Base-by-base conservation (phyloP, 2,797 vertebrate genomes). In the Lagocephalus sceleratus region DNA sequence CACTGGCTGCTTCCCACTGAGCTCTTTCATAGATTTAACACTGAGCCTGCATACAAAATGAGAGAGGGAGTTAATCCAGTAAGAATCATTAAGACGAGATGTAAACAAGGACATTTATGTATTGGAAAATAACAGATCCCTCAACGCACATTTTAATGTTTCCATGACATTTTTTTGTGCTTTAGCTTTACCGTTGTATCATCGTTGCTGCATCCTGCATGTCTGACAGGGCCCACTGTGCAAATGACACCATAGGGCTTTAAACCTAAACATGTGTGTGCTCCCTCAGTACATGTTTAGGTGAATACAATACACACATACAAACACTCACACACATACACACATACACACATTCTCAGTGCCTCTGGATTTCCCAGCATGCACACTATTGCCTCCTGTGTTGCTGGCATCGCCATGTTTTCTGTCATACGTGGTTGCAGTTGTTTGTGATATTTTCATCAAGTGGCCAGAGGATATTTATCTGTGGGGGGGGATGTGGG, bases 361-460 rank as follows among this genome's bases (percentile, higher is more conserved):
- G 69, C 73, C 73, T 77, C 71, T 76, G 56, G 62, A 79, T 82
- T 79, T 76, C 81, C 68, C 83, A 87, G 83, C 79, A 85, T 82
- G 75, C 69, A 63, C 56, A 44, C 65, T 16, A 23, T 23, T 63
- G 60, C 70, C 77, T 79, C 76, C 80, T 46, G 40, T 79, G 29
- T 52, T 23, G 62, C 45, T 71, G 54, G 71, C 82, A 63, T 81
- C 75, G 46, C 82, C 71, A 69, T 63, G 3, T 67, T 78, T 66
- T 50, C 71, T 72, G 82, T 83, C 67, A 79, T 75, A 71, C 57
- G 54, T 47, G 58, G 79, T 85, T 81, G 78, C 68, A 66, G 68
- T 87, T 85, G 78, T 82, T 86, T 84, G 85, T 90, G 72, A 85
- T 87, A 88, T 87, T 89, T 88, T 76, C 76, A 76, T 87, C 78